Evolutionary conservation across 2,888 invertebrate genomes (phyloP).

Genomic region (Cephus nigrinus): DNA sequence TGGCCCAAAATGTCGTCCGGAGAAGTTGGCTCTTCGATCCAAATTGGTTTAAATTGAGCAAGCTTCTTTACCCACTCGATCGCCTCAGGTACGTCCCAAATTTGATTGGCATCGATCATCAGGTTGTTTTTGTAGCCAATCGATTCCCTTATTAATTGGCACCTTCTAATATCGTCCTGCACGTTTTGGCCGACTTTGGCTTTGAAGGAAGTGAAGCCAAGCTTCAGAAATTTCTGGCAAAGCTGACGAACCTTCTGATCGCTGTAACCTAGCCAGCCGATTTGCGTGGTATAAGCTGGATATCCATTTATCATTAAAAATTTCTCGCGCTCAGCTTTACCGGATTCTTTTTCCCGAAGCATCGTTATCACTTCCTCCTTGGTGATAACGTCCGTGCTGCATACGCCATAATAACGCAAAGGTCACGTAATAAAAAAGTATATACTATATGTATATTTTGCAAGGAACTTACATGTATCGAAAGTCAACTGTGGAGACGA

Average conservation of each 20-base stretch:
- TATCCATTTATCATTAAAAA: conserved; percentile 77
- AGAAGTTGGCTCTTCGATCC: conserved; percentile 95
- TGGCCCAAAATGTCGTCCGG: conserved; percentile 94
- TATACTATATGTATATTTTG: not conserved
- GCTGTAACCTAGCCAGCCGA: conserved; percentile 89
- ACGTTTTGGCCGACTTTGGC: conserved; percentile 88
- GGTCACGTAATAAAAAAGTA: not conserved
- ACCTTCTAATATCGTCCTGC: conserved; percentile 80
- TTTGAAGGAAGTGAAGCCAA: conserved; percentile 87
- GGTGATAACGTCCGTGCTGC: conserved; percentile 84
- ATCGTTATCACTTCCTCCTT: conserved; percentile 83
- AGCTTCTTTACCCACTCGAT: conserved; percentile 87
- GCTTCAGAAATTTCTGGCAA: conserved; percentile 77
- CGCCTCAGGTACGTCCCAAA: conserved; percentile 88
- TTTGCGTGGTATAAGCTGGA: conserved; percentile 90
- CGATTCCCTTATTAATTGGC: conserved; percentile 77
- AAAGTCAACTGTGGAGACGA: conserved; percentile 90
- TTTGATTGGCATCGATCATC: conserved; percentile 92
- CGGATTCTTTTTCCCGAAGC: conserved; percentile 70
- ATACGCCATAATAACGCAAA: conserved; percentile 40
- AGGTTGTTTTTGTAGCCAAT: conserved; percentile 82
- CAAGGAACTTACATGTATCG: conserved; percentile 71
- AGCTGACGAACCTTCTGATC: conserved; percentile 78
- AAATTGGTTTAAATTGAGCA: conserved; percentile 78
- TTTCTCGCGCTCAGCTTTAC: conserved; percentile 74